These are phyloP conservation scores for Oophaga sylvatica DNA, from an alignment of 2,797 vertebrate genomes.

Conservation along the genomic window DNA sequence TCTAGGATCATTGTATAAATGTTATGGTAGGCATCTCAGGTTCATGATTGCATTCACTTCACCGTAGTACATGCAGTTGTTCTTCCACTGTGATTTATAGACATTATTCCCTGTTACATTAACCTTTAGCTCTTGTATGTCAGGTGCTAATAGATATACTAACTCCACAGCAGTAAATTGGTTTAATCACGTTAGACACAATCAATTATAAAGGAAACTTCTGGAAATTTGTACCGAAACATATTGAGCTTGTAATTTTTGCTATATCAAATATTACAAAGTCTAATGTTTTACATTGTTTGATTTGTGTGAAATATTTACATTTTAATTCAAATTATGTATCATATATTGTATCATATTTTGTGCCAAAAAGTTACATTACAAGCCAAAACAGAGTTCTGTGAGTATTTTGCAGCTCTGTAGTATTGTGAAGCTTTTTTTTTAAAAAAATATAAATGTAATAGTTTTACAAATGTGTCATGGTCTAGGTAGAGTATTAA, in stretches of 20 bases:
- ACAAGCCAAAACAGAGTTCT: too few relatives aligned
- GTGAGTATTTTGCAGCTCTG: too few relatives aligned
- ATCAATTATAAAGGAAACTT: slow-evolving; percentile 27
- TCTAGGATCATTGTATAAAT: slow-evolving; percentile 4
- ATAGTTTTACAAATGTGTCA: too few relatives aligned
- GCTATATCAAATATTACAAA: not conserved
- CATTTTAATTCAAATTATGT: too few relatives aligned
- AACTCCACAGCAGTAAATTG: slow-evolving; percentile 28
- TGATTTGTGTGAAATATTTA: not conserved
- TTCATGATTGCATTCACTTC: not conserved
- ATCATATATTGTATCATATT: too few relatives aligned
- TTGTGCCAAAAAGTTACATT: too few relatives aligned
- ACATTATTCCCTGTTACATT: slow-evolving; percentile 43
- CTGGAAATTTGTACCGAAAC: not conserved
- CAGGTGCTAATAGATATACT: slow-evolving; percentile 42
- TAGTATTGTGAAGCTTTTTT: too few relatives aligned
- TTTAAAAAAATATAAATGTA: too few relatives aligned
- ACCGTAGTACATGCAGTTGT: not conserved
- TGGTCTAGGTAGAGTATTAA: too few relatives aligned
- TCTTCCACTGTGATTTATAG: slow-evolving; percentile 46
- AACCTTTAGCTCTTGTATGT: slow-evolving; percentile 39
- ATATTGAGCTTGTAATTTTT: not conserved
- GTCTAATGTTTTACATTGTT: not conserved
- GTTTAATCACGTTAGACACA: slow-evolving; percentile 19
- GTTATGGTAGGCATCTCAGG: slow-evolving; percentile 4